Evolutionary conservation across 2,888 invertebrate genomes (phyloP).

Genomic region (Byasa hedistus): DNA sequence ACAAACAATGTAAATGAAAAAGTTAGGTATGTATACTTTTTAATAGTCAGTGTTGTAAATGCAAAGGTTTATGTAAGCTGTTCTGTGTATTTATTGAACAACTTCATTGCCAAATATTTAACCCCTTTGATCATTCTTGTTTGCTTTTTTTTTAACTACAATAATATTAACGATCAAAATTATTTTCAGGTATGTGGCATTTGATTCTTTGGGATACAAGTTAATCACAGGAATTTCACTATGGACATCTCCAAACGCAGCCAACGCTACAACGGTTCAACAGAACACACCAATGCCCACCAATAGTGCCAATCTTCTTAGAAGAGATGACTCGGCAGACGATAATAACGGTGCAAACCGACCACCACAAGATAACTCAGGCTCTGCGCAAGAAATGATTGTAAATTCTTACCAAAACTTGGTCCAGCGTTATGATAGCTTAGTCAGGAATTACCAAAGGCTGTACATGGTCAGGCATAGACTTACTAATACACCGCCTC

Average conservation of each 20-base stretch:
- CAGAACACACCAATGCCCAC: slow-evolving; percentile 46
- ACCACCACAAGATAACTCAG: slow-evolving; percentile 50
- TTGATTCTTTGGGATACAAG: slow-evolving; percentile 89
- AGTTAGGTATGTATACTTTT: slow-evolving; percentile 81
- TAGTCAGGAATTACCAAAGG: slow-evolving; percentile 74
- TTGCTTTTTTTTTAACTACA: background rate
- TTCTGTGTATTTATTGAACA: no score
- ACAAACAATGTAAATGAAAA: slow-evolving; percentile 89
- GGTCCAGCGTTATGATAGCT: slow-evolving; percentile 74
- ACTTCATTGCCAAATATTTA: no score
- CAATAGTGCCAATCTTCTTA: slow-evolving; percentile 50
- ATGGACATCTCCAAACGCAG: slow-evolving; percentile 50
- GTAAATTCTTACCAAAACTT: slow-evolving; percentile 74
- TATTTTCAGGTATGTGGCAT: slow-evolving; percentile 87
- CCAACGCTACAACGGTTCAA: slow-evolving; percentile 47
- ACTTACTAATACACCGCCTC: slow-evolving; percentile 61
- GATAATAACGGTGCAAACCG: slow-evolving; percentile 42
- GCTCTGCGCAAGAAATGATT: slow-evolving; percentile 65
- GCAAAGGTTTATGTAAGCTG: no score
- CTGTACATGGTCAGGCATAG: slow-evolving; percentile 73
- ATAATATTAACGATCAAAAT: slow-evolving; percentile 8
- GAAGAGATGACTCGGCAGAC: slow-evolving; percentile 50
- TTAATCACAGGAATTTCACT: slow-evolving; percentile 90
- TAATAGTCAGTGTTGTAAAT: background rate
- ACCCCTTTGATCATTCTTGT: no score